phyloP scores from a whole-genome alignment of 2,888 invertebrate species.

The Drosophila kokeensis region DNA sequence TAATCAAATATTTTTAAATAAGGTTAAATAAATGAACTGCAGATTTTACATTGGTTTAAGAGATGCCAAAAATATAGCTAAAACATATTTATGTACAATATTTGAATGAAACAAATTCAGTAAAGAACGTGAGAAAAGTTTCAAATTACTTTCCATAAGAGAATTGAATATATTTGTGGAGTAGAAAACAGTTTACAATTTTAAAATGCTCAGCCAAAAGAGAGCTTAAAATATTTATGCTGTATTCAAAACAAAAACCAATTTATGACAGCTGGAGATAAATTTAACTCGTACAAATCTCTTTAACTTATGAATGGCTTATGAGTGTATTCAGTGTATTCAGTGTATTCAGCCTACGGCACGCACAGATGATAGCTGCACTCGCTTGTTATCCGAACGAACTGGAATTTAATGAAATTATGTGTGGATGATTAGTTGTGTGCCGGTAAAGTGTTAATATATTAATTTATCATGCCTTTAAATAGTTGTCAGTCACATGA shows the following conservation, averaged over 20 bases:
- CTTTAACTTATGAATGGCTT: background rate
- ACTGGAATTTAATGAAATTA: slow-evolving; percentile 14
- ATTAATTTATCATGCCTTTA: slow-evolving; percentile 16
- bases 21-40: background rate
- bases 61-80: background rate
- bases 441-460: slow-evolving; percentile 26
- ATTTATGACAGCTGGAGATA: background rate
- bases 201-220: background rate
- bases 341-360: background rate
- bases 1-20: background rate
- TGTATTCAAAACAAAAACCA: background rate
- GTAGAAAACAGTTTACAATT: background rate
- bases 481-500: slow-evolving; percentile 47
- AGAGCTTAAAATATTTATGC: background rate
- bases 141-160: background rate
- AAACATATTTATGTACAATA: background rate
- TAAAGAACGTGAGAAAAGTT: background rate
- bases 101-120: background rate
- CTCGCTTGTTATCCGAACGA: slow-evolving; percentile 10
- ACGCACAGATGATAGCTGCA: background rate
- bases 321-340: slow-evolving; percentile 11
- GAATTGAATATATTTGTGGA: background rate
- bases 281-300: background rate
- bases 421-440: slow-evolving; percentile 19
- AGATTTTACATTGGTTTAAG: background rate